Evolutionary conservation across 1,140 invertebrate genomes (phyloP).

Genomic region (Habropoda laboriosa): DNA sequence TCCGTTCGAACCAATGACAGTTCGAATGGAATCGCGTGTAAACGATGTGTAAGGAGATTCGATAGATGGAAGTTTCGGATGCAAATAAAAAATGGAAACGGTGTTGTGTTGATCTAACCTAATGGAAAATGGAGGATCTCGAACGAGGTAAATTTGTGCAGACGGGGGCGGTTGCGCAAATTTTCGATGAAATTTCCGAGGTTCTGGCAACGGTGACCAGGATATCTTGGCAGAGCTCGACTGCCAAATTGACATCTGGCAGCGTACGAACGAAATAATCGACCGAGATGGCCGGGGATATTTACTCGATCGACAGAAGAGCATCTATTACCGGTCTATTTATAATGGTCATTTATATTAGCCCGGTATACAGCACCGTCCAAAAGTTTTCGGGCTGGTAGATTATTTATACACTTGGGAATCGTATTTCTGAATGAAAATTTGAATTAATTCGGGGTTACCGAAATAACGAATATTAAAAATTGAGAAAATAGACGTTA

Average conservation of each 20-base stretch:
- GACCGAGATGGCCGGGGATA: not conserved
- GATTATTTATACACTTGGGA: no score
- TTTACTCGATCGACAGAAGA: slow-evolving; percentile 16
- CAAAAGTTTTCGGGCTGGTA: no score
- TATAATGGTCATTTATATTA: slow-evolving; percentile 6
- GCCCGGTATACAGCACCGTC: no score
- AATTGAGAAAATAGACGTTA: no score
- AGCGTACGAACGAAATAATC: slow-evolving; percentile 10
- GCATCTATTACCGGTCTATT: slow-evolving; percentile 29
- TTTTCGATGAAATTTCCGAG: slow-evolving; percentile 19
- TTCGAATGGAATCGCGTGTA: no score
- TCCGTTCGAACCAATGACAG: no score
- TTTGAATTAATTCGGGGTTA: no score
- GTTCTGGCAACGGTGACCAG: not conserved
- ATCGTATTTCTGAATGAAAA: no score
- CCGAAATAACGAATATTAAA: no score
- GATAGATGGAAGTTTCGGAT: no score
- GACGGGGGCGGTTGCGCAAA: not conserved
- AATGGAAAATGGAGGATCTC: not conserved
- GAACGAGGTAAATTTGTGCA: not conserved
- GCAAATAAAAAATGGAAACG: no score
- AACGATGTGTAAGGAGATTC: no score
- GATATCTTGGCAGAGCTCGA: not conserved
- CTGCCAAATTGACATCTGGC: slow-evolving; percentile 31
- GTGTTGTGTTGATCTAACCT: not conserved